Base-by-base conservation (phyloP, 2,797 vertebrate genomes). In the Eupleurogrammus muticus region DNA sequence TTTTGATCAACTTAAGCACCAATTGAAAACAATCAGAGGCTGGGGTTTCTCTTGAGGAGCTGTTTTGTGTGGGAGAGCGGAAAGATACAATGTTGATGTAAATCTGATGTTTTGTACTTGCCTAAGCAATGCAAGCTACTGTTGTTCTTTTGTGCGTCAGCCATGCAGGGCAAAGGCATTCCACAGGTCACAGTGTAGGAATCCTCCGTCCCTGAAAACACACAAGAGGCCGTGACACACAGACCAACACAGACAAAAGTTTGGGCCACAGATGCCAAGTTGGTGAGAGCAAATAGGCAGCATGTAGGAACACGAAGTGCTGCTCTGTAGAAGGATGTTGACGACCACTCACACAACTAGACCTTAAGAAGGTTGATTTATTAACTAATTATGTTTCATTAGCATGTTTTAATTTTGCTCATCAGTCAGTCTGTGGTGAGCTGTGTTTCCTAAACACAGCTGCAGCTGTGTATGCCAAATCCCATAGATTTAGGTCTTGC, bases 141-240 rank as follows among this genome's bases (percentile, higher is more conserved):
- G 89, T 85, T 89, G 82, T 93, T 93, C 89, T 87, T 93, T 89
- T 94, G 94, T 89, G 90, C 80, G 80, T 89, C 92, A 90, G 89
- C 80, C 82, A 92, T 83, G 89, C 94, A 95, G 70, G 92, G 93
- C 92, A 95, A 90, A 81, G 97, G 94, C 88, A 93, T 93, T 92
- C 97, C 97, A 87, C 98, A 99, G 94, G 94, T 96, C 89, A 99
- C 94, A 50, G 94, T 97, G 88, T 98, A 99, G 86, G 97, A 95
- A 92, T 98, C 97, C 90, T 96, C 93, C 58, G 85, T 90, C 76
- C 94, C 95, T 95, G 85, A 87, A 84, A 86, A 89, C 88, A 88
- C 83, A 91, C 86, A 89, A 68, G 59, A 84, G 87, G 84, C 87
- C 79, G 42, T 85, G 90, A 91, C 84, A 89, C 79, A 70, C 70